phyloP scores from a whole-genome alignment of 2,888 invertebrate species.

The Agelastica alni region DNA sequence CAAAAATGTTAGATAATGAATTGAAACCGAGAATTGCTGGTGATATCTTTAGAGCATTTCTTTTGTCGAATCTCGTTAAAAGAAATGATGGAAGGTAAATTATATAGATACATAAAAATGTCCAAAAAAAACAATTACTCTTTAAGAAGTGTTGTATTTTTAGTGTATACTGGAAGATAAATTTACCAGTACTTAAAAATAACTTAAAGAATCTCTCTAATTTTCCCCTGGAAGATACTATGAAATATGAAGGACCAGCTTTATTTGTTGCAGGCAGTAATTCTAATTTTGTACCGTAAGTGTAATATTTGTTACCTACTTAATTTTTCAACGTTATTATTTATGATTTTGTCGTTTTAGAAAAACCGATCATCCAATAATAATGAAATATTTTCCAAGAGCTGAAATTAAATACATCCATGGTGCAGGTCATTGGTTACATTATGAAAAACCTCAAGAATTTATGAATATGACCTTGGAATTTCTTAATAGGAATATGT shows the following conservation, averaged over 20 bases:
- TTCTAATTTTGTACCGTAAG: constrained; percentile 79
- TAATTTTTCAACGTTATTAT: no score
- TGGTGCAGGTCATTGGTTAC: constrained; percentile 92
- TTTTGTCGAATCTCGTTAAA: constrained; percentile 79
- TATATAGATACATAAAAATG: neutral
- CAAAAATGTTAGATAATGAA: constrained; percentile 68
- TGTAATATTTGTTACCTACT: no score
- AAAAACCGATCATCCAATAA: constrained; percentile 63
- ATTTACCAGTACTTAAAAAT: constrained; percentile 71
- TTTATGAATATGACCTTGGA: constrained; percentile 69
- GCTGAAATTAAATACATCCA: constrained; percentile 71
- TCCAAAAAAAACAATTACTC: neutral
- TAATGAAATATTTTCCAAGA: constrained; percentile 72
- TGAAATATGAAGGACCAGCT: constrained; percentile 64
- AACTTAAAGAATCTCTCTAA: constrained; percentile 67
- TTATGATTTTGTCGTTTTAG: constrained; percentile 42
- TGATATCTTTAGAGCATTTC: constrained; percentile 61
- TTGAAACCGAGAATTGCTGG: constrained; percentile 63
- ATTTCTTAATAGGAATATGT: constrained; percentile 62
- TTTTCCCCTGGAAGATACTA: constrained; percentile 63
- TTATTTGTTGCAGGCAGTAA: constrained; percentile 82
- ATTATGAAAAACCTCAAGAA: constrained; percentile 84
- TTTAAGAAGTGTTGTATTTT: constrained; percentile 9
- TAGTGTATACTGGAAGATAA: constrained; percentile 77
- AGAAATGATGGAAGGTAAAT: constrained; percentile 49